phyloP scores from a whole-genome alignment of 2,797 vertebrate genomes.

The Fratercula arctica region DNA sequence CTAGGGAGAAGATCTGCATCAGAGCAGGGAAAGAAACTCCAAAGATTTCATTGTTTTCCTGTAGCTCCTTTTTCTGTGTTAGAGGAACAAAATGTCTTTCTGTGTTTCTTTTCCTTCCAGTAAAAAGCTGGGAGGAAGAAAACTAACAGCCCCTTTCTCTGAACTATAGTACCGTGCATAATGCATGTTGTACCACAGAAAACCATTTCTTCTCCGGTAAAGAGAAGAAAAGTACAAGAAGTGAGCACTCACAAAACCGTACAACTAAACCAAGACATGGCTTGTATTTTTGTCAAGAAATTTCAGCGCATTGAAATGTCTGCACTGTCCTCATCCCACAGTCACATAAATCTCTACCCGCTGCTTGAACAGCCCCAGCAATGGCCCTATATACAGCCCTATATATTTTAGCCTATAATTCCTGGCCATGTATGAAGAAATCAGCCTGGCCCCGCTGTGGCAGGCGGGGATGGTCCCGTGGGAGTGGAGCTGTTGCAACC shows the following conservation, averaged over 20 bases:
- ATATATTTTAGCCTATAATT: too few relatives aligned
- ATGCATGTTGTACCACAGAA: background rate
- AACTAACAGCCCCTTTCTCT: background rate
- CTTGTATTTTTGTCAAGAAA: background rate
- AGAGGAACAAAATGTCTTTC: background rate
- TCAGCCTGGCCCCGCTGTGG: background rate
- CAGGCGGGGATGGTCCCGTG: background rate
- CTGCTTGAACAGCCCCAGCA: background rate
- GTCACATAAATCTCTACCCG: accelerated
- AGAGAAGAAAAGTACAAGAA: background rate
- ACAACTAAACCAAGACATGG: background rate
- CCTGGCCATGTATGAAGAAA: background rate
- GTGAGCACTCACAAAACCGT: background rate
- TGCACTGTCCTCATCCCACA: background rate
- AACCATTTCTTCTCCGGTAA: background rate
- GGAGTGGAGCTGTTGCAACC: background rate
- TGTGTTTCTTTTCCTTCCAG: background rate
- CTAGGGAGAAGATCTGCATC: background rate
- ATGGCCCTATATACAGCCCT: too few relatives aligned
- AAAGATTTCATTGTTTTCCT: background rate
- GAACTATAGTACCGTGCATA: background rate
- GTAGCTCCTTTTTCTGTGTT: background rate
- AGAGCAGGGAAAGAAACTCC: background rate
- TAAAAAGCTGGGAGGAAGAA: background rate
- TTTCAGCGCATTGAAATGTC: background rate